Evolutionary conservation across 2,113 vertebrate genomes (phyloP), one percentile per base, ranked within the genome.

Genomic region (Ceuthmochares aereus): DNA sequence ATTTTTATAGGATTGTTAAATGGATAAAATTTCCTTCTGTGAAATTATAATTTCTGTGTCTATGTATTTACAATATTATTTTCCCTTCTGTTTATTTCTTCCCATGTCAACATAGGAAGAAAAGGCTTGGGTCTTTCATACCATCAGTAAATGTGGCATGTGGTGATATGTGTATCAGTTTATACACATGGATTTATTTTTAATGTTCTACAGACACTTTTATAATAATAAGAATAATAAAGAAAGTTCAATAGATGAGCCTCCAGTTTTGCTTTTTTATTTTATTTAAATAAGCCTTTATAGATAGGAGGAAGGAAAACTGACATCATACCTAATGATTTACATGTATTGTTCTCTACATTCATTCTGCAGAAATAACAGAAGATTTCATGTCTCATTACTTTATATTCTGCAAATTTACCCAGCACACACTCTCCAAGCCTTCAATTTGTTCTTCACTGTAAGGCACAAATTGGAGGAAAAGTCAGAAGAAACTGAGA

Each of bases 1-100:
- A 27, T 60, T 83, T 81, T 51, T 62, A 69, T 25, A 18, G 42
- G 37, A 80, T 25, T 81, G 43, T 19, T 29, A 95, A 95, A 84
- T 22, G 36, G 63, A 54, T 69, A 80, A 78, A 45, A 59, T 72
- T 84, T 78, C 17, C 23, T 69, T 9, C 32, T 87, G 93, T 58
- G 51, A 11, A 68, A 4, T 91, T 94, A 26, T 5, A 8, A 2
- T 3, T 36, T 95, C 74, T 86, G 40, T 85, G 23, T 70, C 32
- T 77, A 6, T 66, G 15, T 8, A 37, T 67, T 80, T 89, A 32
- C 30, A 14, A 14, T 67, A 37, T n/a, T 69, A 37, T 56, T 82
- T 85, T 75, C 27, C 32, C 14, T 62, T 81, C 42, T 74, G 5
- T 77, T 73, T 74, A 13, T 74, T 56, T 91, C 36, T 58, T 78